Base-by-base conservation (phyloP, 2,888 invertebrate genomes). In the Parnassius smintheus region DNA sequence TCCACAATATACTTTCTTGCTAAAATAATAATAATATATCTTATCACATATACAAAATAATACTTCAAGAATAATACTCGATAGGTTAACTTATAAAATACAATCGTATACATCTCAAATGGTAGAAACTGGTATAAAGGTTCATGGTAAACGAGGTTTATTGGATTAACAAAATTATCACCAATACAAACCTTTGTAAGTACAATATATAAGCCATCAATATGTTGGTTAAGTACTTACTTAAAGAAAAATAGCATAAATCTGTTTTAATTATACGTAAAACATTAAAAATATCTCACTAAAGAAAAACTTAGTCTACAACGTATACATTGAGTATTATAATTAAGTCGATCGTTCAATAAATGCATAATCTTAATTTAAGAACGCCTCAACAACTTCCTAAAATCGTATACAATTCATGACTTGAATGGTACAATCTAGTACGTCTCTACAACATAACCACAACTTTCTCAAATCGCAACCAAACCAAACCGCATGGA, bases 301-400 rank as follows among this genome's bases (percentile, higher is more conserved):
- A 85, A 85, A 82, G 75, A 85, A 63, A 80, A 77, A 71, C 86
- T 85, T 89, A 80, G 53, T 73, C 87, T 89, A 86, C 69, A 89
- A 87, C 86, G 86, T 89, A 89, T 89, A 88, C 86, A 90, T 78
- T 91, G 91, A 90, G 90, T 91, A 91, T 90, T 91, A 86, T 81
- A 72, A 83, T 83, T 86, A 84, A 85, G 81, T 86, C 77, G 82
- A 82, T 82, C 78, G 77, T 80, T 86, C 75, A 82, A 87, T 91
- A 90, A 91, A 90, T 90, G 90, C 91, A 86, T 76, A 79, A 81
- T 72, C 77, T 85, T 87, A 87, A 80, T 74, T 82, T 80, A 88
- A 84, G 84, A 81, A 82, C 81, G 80, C 83, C 79, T 75, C 76
- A 75, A 78, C 84, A 83, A 78, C 73, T 78, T 71, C 72, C 84